Evolutionary conservation across 2,113 vertebrate genomes (phyloP), one percentile per base, ranked within the genome.

Genomic region (Cygnus buccinator): DNA sequence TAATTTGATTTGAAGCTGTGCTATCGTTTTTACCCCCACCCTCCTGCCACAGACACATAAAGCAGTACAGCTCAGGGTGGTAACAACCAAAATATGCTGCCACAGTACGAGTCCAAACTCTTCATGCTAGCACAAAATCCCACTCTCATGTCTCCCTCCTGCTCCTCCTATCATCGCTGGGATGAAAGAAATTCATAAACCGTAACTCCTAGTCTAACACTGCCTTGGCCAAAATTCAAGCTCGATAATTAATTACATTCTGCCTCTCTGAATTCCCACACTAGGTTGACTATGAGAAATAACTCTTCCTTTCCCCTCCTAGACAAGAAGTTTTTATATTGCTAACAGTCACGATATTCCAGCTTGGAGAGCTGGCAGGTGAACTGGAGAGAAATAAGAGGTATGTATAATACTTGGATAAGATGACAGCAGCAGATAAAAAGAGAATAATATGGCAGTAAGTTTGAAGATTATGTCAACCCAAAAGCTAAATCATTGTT

Each of bases 171-270:
- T 86, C 86, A 94, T 68, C 88, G 68, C 71, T 83, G 89, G 74
- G 91, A 93, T 73, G 62, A 90, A 94, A 94, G 55, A 89, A 91
- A 93, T 71, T 83, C 21, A 92, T 85, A 86, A 94, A 96, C 72
- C 93, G 74, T 37, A 88, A 72, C 83, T 77, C 71, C 63, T 44
- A 43, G 82, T 76, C 90, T 84, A 89, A 86, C 2, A 87, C 61
- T 83, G n/a, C n/a, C 78, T 77, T 92, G 87, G 80, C 77, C 72
- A 93, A 94, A 90, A 91, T 90, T 96, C 93, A 95, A 84, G 66
- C 65, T 91, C 6, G 11, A 73, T 79, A 94, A 97, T 94, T 96
- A 93, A 95, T 95, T 95, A 59, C 50, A 87, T 74, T 96, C 83
- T 96, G 90, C 72, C 44, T 71, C 76, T 95, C 50, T 74, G 94